A percentile compares a stretch with the other conserved stretches of the same genome.
phyloP scores from a whole-genome alignment of 2,797 vertebrate species.

The Chaetodon trifasciatus region DNA sequence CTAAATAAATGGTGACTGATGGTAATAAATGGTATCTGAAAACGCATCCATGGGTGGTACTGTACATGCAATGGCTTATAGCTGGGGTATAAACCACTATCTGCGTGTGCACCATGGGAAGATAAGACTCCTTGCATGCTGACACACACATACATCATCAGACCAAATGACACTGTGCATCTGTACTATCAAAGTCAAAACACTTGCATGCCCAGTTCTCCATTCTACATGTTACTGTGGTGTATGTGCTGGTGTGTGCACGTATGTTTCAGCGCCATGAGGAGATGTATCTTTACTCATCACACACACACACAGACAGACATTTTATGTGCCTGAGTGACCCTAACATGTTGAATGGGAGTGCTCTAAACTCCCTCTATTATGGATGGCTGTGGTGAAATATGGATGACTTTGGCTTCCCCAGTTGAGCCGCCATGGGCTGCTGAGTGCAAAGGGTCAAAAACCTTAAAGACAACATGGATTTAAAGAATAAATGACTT shows the following conservation, averaged over 20 bases:
- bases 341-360: conserved; percentile 36
- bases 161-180: background rate
- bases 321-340: conserved; percentile 12
- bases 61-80: conserved; percentile 1
- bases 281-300: background rate
- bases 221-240: background rate
- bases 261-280: background rate
- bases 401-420: conserved; percentile 46
- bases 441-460: conserved; percentile 31
- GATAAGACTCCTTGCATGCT: background rate
- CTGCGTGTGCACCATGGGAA: background rate
- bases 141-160: conserved; percentile 4
- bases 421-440: background rate
- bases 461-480: conserved; percentile 34
- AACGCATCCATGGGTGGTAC: background rate
- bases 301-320: conserved; percentile 10
- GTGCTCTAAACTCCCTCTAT: conserved; percentile 24
- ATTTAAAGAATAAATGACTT: conserved; percentile 41
- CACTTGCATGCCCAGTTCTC: background rate
- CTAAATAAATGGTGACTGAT: conserved; percentile 40
- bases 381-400: conserved; percentile 52
- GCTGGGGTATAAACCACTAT: background rate
- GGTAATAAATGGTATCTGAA: no score
- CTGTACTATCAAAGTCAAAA: background rate
- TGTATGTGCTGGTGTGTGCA: background rate